Evolutionary conservation across 2,797 vertebrate genomes (phyloP).

Genomic region (Buceros bicornis): DNA sequence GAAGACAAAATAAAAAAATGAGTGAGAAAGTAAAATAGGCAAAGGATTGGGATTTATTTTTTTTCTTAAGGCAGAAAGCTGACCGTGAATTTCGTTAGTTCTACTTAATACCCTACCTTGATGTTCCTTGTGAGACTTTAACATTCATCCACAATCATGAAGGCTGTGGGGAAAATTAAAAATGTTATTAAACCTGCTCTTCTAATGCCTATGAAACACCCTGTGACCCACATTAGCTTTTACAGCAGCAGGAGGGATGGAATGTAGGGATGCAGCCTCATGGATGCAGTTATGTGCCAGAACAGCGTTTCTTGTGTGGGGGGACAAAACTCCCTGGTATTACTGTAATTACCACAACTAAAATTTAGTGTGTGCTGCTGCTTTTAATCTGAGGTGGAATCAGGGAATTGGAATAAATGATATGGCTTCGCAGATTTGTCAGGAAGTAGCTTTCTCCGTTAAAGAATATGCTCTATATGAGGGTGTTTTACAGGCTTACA

Average conservation of each 20-base stretch:
- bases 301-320: background rate
- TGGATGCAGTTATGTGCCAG: background rate
- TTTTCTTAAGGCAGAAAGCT: background rate
- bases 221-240: background rate
- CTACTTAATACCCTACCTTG: background rate
- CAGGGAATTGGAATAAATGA: conserved; percentile 4
- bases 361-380: conserved; percentile 13
- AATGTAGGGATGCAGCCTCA: background rate
- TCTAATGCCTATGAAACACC: background rate
- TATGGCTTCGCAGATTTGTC: background rate
- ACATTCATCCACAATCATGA: background rate
- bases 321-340: background rate
- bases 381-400: conserved; percentile 16
- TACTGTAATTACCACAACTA: conserved; percentile 1
- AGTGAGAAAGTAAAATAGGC: background rate
- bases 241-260: background rate
- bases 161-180: background rate
- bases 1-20: conserved; percentile 14
- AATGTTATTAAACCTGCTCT: background rate
- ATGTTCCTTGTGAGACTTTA: background rate
- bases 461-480: background rate
- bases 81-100: conserved; percentile 32
- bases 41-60: background rate
- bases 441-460: background rate
- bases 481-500: background rate